Evolutionary conservation across 2,797 vertebrate species (phyloP).

Genomic region (Crocodylus rhombifer): DNA sequence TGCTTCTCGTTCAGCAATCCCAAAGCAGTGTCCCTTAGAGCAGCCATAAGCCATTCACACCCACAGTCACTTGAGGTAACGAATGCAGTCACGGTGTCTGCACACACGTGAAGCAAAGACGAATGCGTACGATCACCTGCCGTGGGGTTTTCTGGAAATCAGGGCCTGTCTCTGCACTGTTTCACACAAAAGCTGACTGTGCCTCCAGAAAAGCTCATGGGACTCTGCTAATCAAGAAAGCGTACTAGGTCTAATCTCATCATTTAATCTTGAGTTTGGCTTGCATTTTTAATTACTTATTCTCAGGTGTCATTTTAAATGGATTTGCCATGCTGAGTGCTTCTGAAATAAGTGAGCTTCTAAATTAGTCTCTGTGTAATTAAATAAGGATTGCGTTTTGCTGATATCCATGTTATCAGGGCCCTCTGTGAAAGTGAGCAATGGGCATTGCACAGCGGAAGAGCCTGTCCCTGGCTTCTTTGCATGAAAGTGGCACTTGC

Average conservation of each 20-base stretch:
- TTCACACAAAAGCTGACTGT: background rate
- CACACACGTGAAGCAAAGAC: slow-evolving; percentile 1
- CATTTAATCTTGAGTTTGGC: slow-evolving; percentile 64
- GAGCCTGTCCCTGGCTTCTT: slow-evolving; percentile 29
- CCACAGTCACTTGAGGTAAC: background rate
- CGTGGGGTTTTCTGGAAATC: background rate
- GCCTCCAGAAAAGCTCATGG: background rate
- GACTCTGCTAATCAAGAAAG: background rate
- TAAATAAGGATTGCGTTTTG: slow-evolving; percentile 70
- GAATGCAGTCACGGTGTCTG: background rate
- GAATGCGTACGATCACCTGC: background rate
- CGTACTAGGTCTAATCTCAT: slow-evolving; percentile 13
- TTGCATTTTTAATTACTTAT: slow-evolving; percentile 73
- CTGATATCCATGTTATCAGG: slow-evolving; percentile 43
- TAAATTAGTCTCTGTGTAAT: slow-evolving; percentile 73
- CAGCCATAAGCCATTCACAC: background rate
- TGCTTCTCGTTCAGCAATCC: slow-evolving; percentile 36
- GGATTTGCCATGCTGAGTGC: slow-evolving; percentile 61
- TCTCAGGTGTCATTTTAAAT: slow-evolving; percentile 66
- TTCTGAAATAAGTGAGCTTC: slow-evolving; percentile 72
- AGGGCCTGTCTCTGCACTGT: background rate
- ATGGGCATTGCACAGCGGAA: slow-evolving; percentile 35
- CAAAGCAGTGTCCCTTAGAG: slow-evolving; percentile 19
- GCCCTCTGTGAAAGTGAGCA: slow-evolving; percentile 55
- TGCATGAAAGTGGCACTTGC: slow-evolving; percentile 45